Conservation (phyloP, 2,113 vertebrate species). For the Sakesphorus luctuosus region DNA sequence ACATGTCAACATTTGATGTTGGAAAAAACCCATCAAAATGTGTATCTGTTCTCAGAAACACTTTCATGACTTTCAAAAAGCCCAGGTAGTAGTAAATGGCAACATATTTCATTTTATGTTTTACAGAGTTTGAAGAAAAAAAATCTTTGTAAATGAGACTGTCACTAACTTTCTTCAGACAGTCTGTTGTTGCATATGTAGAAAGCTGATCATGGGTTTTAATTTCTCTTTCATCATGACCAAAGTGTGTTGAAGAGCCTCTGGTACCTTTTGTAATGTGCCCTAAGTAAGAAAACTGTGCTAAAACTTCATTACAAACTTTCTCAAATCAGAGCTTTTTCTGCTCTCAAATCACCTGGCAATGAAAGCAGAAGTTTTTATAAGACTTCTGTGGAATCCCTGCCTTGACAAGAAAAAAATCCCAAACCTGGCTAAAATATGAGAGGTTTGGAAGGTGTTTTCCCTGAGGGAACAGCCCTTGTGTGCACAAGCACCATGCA, state of each 20-base stretch:
- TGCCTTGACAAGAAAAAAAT: neutral
- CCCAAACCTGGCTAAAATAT: too few relatives aligned
- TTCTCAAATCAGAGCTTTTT: neutral
- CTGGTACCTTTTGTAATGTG: neutral
- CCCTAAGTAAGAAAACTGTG: neutral
- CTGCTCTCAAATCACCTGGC: neutral
- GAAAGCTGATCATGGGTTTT: neutral
- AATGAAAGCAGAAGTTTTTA: neutral
- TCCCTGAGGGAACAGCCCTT: neutral
- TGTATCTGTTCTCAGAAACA: neutral
- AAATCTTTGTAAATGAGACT: neutral
- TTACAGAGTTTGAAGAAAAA: neutral
- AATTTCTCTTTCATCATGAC: neutral
- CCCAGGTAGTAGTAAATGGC: neutral
- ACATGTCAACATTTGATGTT: neutral
- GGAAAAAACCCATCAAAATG: accelerated
- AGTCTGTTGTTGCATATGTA: neutral
- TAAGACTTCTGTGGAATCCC: neutral
- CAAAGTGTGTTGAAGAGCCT: neutral
- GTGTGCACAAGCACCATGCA: neutral
- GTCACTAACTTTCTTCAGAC: neutral
- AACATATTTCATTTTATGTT: neutral
- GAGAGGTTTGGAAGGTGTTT: neutral
- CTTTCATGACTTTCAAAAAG: neutral
- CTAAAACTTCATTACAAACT: neutral